Percentiles rank a stretch among this genome's conserved stretches.
These are phyloP conservation scores for Falcunculus frontatus DNA, from an alignment of 2,113 vertebrate species.

Conservation along the genomic window DNA sequence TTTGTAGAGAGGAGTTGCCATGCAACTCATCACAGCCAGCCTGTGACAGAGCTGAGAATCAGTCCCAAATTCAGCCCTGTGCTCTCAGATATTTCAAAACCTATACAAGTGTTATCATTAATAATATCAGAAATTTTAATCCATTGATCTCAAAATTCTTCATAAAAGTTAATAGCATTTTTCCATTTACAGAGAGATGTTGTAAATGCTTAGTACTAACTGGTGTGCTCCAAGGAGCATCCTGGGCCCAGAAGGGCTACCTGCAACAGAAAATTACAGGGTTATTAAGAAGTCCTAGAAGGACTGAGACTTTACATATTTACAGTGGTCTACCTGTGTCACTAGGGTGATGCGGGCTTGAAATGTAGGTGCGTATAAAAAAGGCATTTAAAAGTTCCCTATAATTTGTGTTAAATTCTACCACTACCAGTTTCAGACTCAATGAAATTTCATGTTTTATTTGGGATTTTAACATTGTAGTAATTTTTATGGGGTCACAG, in stretches of 20 bases:
- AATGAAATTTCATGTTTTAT: background rate
- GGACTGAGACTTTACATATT: background rate
- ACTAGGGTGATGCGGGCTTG: background rate
- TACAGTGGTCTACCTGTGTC: background rate
- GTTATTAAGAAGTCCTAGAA: background rate
- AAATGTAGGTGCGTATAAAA: background rate
- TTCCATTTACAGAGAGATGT: background rate
- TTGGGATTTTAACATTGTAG: background rate
- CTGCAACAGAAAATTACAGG: background rate
- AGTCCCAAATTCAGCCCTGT: background rate
- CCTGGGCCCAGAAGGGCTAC: background rate
- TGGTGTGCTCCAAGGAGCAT: background rate
- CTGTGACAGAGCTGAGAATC: background rate
- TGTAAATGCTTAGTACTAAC: background rate
- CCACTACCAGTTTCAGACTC: background rate
- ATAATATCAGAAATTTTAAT: background rate
- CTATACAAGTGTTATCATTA: background rate
- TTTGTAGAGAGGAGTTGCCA: background rate
- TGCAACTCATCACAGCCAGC: background rate
- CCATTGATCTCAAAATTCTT: background rate
- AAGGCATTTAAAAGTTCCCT: background rate
- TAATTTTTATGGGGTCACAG: background rate
- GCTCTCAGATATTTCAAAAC: background rate
- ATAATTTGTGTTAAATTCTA: background rate
- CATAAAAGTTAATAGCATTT: background rate